Evolutionary conservation across 2,113 vertebrate genomes (phyloP).

Genomic region (Mohoua ochrocephala): DNA sequence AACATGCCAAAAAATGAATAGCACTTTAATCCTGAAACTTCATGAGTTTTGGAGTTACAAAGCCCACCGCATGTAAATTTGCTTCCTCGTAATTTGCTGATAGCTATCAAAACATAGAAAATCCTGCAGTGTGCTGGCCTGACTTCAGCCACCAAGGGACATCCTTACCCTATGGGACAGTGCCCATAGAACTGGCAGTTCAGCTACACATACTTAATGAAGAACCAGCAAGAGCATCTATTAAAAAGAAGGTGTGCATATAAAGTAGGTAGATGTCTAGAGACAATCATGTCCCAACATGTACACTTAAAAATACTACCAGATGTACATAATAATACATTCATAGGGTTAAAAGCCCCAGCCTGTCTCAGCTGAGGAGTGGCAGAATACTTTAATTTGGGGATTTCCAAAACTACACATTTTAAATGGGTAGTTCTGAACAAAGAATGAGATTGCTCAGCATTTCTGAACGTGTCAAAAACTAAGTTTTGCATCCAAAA

Average conservation of each 20-base stretch:
- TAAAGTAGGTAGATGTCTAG: not conserved
- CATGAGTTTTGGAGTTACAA: not conserved
- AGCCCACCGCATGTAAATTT: not conserved
- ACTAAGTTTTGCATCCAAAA: slow-evolving; percentile 22
- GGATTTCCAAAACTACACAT: not conserved
- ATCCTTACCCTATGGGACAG: not conserved
- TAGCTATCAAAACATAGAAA: not conserved
- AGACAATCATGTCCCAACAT: not conserved
- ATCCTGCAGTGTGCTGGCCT: not conserved
- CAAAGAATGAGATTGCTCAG: slow-evolving; percentile 27
- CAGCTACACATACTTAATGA: not conserved
- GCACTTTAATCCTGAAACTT: not conserved
- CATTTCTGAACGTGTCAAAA: slow-evolving; percentile 23
- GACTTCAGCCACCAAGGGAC: not conserved
- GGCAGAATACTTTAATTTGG: not conserved
- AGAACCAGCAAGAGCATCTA: not conserved
- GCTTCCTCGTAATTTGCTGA: not conserved
- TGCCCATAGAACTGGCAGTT: not conserved
- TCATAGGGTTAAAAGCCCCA: not conserved
- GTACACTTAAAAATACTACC: not conserved
- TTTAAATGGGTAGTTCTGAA: slow-evolving; percentile 16
- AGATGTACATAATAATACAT: not conserved
- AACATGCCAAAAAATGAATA: not conserved
- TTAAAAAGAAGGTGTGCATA: not conserved
- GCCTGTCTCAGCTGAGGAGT: not conserved